Evolutionary conservation across 1,140 invertebrate species (phyloP).

Genomic region (Penaeus indicus): DNA sequence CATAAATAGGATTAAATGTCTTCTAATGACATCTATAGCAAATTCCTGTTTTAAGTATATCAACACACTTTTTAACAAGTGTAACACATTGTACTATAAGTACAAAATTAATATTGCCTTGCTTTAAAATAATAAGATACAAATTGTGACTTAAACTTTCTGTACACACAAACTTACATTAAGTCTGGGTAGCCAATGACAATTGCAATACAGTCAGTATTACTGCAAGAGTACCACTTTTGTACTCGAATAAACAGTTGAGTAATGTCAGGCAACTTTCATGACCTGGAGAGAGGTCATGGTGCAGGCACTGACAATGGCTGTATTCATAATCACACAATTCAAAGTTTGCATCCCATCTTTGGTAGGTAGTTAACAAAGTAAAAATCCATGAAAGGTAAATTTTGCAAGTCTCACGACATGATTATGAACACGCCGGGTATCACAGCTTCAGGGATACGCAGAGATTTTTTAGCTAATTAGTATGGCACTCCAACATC

Average conservation of each 20-base stretch:
- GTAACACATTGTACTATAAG: conserved; percentile 61
- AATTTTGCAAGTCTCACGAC: not conserved
- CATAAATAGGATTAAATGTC: conserved; percentile 48
- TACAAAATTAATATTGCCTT: conserved; percentile 59
- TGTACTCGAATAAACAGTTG: conserved; percentile 30
- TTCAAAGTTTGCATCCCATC: conserved; percentile 15
- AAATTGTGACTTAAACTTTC: conserved; percentile 33
- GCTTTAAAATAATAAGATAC: conserved; percentile 42
- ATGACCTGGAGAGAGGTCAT: conserved; percentile 1
- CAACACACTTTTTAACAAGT: conserved; percentile 59
- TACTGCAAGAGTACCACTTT: conserved; percentile 42
- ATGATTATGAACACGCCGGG: conserved; percentile 48
- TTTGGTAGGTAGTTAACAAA: not conserved
- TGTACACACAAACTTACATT: conserved; percentile 35
- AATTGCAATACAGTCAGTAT: conserved; percentile 38
- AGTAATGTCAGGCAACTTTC: conserved; percentile 3
- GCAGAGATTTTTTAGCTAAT: conserved; percentile 33
- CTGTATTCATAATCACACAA: conserved; percentile 36
- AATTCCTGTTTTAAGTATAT: conserved; percentile 42
- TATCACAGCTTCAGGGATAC: conserved; percentile 55
- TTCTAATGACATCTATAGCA: conserved; percentile 48
- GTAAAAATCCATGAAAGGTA: not conserved
- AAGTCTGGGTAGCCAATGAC: conserved; percentile 46
- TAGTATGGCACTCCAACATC: conserved; percentile 34
- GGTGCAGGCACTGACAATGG: not conserved